Percentiles rank a stretch among this genome's conserved stretches.
phyloP scores from a whole-genome alignment of 2,888 invertebrate species.

The Drosophila robusta region DNA sequence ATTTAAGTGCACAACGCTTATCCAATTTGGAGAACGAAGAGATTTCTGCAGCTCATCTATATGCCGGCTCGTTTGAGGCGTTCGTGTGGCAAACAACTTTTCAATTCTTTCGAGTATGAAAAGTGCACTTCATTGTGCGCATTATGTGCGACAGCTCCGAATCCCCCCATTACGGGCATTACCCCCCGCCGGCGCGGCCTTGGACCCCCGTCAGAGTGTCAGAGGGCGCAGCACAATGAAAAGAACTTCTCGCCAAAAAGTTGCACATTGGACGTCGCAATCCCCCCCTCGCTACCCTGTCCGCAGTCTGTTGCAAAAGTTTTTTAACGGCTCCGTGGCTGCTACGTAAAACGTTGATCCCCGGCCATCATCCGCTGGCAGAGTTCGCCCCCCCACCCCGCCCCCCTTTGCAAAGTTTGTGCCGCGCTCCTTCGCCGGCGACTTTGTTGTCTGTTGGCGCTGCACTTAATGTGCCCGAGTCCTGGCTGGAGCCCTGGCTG shows the following conservation, averaged over 20 bases:
- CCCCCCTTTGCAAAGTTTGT: slow-evolving; percentile 67
- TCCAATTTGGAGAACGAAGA: slow-evolving; percentile 11
- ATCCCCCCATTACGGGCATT: slow-evolving; percentile 8
- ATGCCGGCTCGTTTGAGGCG: slow-evolving; percentile 21
- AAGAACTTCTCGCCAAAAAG: slow-evolving; percentile 78
- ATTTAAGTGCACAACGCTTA: slow-evolving; percentile 27
- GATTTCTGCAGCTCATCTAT: slow-evolving; percentile 10
- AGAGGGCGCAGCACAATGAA: slow-evolving; percentile 73
- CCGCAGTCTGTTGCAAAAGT: slow-evolving; percentile 58
- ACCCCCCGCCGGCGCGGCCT: slow-evolving; percentile 10
- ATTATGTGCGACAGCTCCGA: slow-evolving; percentile 77
- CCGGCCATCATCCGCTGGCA: slow-evolving; percentile 78
- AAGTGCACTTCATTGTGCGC: slow-evolving; percentile 84
- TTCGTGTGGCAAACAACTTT: slow-evolving; percentile 65
- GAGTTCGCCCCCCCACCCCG: slow-evolving; percentile 6
- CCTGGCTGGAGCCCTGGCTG: slow-evolving; percentile 33
- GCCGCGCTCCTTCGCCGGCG: slow-evolving; percentile 41
- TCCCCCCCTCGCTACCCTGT: neutral
- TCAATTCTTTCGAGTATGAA: slow-evolving; percentile 80
- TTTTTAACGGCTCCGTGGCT: slow-evolving; percentile 64
- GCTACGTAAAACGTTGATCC: slow-evolving; percentile 82
- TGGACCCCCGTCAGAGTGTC: slow-evolving; percentile 62
- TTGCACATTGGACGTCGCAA: slow-evolving; percentile 62
- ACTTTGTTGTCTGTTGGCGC: slow-evolving; percentile 65
- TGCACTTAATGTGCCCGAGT: slow-evolving; percentile 72